Evolutionary conservation across 2,888 invertebrate genomes (phyloP).

Genomic region (Archips crataeganus): DNA sequence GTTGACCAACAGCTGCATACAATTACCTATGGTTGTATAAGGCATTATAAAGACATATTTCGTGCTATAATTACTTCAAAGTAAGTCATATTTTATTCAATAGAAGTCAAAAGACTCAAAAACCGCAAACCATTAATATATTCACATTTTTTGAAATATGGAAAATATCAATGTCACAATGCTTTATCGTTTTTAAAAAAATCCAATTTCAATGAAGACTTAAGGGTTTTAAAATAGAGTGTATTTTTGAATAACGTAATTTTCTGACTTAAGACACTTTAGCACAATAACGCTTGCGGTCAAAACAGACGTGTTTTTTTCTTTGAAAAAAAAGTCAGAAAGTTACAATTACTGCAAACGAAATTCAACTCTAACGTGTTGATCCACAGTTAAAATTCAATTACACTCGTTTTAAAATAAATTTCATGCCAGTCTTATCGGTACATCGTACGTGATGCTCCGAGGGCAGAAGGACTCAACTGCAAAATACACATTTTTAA

Average conservation of each 20-base stretch:
- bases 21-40: neutral
- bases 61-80: conserved; percentile 16
- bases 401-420: conserved; percentile 50
- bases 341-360: conserved; percentile 42
- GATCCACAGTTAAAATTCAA: conserved; percentile 45
- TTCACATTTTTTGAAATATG: conserved; percentile 54
- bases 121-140: conserved; percentile 50
- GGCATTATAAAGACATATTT: conserved; percentile 20
- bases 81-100: conserved; percentile 32
- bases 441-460: conserved; percentile 49
- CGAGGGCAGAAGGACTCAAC: conserved; percentile 48
- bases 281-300: conserved; percentile 50
- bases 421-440: conserved; percentile 61
- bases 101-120: conserved; percentile 35
- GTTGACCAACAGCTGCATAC: conserved; percentile 6
- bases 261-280: conserved; percentile 24
- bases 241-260: neutral
- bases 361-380: conserved; percentile 43
- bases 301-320: conserved; percentile 65
- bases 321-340: conserved; percentile 50
- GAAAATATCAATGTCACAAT: conserved; percentile 53
- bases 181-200: conserved; percentile 1
- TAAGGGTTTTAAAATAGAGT: neutral
- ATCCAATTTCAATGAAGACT: neutral
- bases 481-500: conserved; percentile 33